Percentiles rank a stretch among this genome's conserved stretches.
phyloP scores from a whole-genome alignment of 2,113 vertebrate genomes.

The Cynocephalus volans region DNA sequence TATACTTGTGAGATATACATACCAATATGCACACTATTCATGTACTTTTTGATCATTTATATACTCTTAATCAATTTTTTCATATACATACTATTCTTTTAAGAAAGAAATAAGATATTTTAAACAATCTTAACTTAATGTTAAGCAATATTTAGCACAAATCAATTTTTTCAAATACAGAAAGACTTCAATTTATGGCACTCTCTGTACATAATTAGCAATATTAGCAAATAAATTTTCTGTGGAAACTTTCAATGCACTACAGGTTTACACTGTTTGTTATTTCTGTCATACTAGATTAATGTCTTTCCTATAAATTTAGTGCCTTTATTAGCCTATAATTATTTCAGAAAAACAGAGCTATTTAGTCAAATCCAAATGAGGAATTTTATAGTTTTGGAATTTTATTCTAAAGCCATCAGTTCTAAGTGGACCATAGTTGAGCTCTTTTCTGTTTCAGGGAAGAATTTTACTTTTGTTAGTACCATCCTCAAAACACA shows the following conservation, averaged over 20 bases:
- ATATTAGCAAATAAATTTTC: slow-evolving; percentile 41
- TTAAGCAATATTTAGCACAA: slow-evolving; percentile 49
- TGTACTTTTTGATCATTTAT: neutral
- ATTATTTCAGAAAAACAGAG: slow-evolving; percentile 65
- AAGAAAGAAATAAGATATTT: neutral
- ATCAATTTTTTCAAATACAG: neutral
- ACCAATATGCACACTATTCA: neutral
- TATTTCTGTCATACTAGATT: slow-evolving; percentile 69
- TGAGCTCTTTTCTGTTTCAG: neutral
- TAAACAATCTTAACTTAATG: neutral
- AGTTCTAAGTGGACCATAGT: neutral
- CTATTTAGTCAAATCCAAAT: neutral
- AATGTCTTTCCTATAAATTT: slow-evolving; percentile 59
- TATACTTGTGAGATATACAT: neutral
- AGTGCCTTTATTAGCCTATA: slow-evolving; percentile 43
- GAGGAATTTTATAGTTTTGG: neutral
- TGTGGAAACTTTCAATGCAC: neutral
- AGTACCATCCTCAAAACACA: neutral
- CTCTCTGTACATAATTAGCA: neutral
- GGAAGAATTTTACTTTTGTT: neutral
- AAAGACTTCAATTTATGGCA: neutral
- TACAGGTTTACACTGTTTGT: slow-evolving; percentile 39
- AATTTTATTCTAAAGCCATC: neutral
- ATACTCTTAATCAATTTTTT: neutral
- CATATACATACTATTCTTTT: neutral